These are phyloP conservation scores for Carposina sasakii DNA, from an alignment of 1,140 invertebrate genomes.

Conservation along the genomic window DNA sequence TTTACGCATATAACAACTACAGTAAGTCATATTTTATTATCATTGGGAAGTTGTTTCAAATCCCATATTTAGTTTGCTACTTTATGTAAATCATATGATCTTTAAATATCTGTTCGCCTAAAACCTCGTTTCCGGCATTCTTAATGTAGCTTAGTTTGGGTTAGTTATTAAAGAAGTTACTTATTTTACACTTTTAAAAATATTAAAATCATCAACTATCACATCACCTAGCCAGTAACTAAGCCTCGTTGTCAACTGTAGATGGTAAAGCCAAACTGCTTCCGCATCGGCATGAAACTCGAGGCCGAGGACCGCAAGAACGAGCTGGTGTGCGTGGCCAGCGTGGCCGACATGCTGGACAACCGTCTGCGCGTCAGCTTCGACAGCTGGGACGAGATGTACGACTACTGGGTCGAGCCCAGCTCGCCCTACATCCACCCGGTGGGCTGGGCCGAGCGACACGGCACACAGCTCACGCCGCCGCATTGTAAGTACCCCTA, in stretches of 20 bases:
- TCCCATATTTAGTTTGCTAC: no score
- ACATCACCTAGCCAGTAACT: not conserved
- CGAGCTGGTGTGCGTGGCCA: constrained; percentile 89
- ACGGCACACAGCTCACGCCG: constrained; percentile 85
- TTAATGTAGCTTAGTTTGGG: no score
- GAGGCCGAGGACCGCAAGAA: constrained; percentile 96
- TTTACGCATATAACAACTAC: constrained; percentile 75
- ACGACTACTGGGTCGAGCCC: constrained; percentile 95
- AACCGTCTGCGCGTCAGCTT: constrained; percentile 93
- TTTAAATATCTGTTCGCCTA: no score
- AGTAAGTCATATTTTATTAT: no score
- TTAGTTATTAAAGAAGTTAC: no score
- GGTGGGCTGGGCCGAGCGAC: constrained; percentile 92
- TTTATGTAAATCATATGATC: no score
- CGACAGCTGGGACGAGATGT: constrained; percentile 95
- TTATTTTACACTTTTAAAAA: no score
- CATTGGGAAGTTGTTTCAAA: no score
- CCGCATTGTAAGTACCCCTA: constrained; percentile 82
- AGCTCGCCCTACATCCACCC: constrained; percentile 95
- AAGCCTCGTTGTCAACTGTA: constrained; percentile 43
- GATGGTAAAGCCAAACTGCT: constrained; percentile 82
- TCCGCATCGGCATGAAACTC: constrained; percentile 92
- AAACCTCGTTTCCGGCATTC: no score
- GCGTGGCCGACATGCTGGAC: constrained; percentile 87
- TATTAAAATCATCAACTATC: no score